Evolutionary conservation across 1,140 invertebrate genomes (phyloP).

Genomic region (Scylla paramamosain): DNA sequence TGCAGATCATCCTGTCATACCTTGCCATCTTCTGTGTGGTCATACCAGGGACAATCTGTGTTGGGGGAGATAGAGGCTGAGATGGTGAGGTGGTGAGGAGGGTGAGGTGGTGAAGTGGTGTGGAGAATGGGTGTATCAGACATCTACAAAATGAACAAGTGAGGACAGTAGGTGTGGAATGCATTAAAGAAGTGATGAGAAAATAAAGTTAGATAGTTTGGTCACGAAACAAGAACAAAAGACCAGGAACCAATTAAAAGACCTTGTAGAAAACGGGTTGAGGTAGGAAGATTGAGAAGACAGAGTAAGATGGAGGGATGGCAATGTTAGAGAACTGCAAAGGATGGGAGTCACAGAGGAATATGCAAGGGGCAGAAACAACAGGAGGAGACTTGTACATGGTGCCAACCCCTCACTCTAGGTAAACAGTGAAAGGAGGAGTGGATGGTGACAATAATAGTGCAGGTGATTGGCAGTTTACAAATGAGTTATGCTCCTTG

Average conservation of each 20-base stretch:
- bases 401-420: too few species aligned
- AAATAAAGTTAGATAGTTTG: too few species aligned
- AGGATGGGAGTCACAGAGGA: too few species aligned
- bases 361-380: too few species aligned
- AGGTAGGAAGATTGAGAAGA: too few species aligned
- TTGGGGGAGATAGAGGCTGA: not conserved
- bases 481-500: not conserved
- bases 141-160: not conserved
- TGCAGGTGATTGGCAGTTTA: not conserved
- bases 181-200: not conserved
- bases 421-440: too few species aligned
- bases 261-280: too few species aligned
- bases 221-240: too few species aligned
- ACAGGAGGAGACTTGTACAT: too few species aligned
- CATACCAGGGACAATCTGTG: constrained; percentile 10
- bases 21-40: not conserved
- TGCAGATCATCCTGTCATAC: constrained; percentile 41
- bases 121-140: not conserved
- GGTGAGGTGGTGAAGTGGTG: not conserved
- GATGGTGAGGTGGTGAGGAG: not conserved
- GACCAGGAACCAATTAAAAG: too few species aligned
- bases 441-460: not conserved
- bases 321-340: too few species aligned
- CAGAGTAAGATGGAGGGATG: too few species aligned
- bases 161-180: not conserved